These are phyloP conservation scores for Diceros bicornis DNA, from an alignment of 2,797 vertebrate genomes.

Conservation along the genomic window DNA sequence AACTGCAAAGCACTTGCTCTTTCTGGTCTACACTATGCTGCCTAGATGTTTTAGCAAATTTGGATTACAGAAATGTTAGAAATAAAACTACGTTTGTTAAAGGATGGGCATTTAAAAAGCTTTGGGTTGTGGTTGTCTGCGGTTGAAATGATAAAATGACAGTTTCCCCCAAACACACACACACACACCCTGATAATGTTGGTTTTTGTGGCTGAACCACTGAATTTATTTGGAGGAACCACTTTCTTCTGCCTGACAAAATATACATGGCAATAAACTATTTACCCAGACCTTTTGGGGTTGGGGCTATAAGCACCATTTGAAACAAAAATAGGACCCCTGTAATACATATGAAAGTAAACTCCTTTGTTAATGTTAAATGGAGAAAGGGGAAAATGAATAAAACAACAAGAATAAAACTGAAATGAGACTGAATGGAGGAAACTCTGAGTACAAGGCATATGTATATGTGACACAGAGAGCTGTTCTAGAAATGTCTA, in stretches of 20 bases:
- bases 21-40: background rate
- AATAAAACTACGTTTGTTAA: background rate
- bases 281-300: background rate
- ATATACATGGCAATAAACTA: background rate
- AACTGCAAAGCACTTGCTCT: background rate
- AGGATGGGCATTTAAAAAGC: background rate
- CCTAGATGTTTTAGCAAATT: background rate
- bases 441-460: background rate
- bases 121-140: background rate
- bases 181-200: background rate
- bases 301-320: background rate
- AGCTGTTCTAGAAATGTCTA: background rate
- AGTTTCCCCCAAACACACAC: background rate
- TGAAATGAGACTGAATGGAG: background rate
- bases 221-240: background rate
- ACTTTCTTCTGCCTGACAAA: slow-evolving; percentile 7
- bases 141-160: slow-evolving; percentile 25
- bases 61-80: background rate
- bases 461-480: no score
- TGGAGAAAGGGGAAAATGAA: background rate
- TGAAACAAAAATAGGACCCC: slow-evolving; percentile 3
- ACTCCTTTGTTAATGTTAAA: background rate
- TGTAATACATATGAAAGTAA: background rate
- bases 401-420: background rate
- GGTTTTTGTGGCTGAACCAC: background rate